Evolutionary conservation across 1,140 invertebrate species (phyloP), one percentile per base, ranked within the genome.

Genomic region (Drosophila tsacasi): DNA sequence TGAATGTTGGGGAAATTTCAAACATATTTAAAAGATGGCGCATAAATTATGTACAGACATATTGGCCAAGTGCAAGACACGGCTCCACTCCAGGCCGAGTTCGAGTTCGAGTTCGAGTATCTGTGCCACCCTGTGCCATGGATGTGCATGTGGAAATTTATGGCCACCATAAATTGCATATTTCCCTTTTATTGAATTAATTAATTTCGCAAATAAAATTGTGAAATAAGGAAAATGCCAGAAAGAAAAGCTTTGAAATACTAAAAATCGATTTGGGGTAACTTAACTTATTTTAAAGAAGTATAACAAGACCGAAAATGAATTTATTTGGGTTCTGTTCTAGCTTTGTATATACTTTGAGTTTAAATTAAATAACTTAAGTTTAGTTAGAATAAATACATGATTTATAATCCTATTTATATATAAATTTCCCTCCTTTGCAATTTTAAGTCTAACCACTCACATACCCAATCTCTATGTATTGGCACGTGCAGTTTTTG

Each of bases 121-220:
- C 59, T 50, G 50, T 67, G 13, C 62, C 66, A 19, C 46, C 35
- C n/a, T 5, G 5, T 64, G n/a, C n/a, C n/a, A n/a, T n/a, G 27
- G 19, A 52, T 80, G 63, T 74, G 49, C 58, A 30, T 52, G 47
- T 62, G 30, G 13, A 81, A 81, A 84, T 84, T 84, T 84, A 84
- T 84, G 62, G 82, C 71, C 37, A 42, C 74, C 64, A 84, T 84
- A 84, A 84, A 85, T 85, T 81, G 59, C 72, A 68, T 74, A 84
- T 84, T 68, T 69, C 67, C 69, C 67, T 78, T 85, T 81, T 84
- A 78, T 81, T 78, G 82, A 85, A 81, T 84, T 84, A 79, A 83
- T 83, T 83, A 84, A 84, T 69, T 85, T 76, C 68, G 65, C 73
- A 79, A 85, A 85, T 81, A 84, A 85, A 84, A 74, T 65, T 73